Base-by-base conservation (phyloP, 2,797 vertebrate genomes). In the Poeciliopsis gracilis region DNA sequence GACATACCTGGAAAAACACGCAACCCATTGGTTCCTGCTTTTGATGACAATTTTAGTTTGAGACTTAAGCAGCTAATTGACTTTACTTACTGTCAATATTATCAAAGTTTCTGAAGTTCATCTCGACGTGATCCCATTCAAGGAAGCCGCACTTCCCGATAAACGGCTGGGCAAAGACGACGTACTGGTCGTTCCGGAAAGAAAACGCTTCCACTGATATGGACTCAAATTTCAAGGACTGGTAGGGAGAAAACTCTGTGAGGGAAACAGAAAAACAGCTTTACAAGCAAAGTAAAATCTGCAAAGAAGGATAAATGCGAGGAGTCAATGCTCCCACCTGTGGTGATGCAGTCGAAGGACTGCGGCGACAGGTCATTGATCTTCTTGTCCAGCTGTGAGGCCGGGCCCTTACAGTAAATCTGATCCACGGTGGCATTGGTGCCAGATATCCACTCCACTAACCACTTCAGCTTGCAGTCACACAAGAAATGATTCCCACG, bases 61-160 rank as follows among this genome's bases (percentile, higher is more conserved):
- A 69, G 4, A 70, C 25, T 28, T 28, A n/a, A 25, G 36, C 36
- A 12, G 41, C 13, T 15, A 3, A 12, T 45, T 45, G 41, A 70
- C 67, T 43, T 67, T 25, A 89, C 96, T 92, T 95, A 99, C 98
- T 98, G 94, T 97, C 97, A 86, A 99, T 99, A 82, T 98, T 97
- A 74, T 99, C 98, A 0, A 96, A 99, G 94, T 97, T 97, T 87
- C 97, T 95, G 94, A 99, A 99, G 83, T 97, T 97, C 95, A 97
- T 97, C 92, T 99, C 98, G 82, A 99, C 98, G 0, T 99, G 98
- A 91, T 99, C 98, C 98, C 98, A 99, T 90, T 99, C 98, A 81
- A 99, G 96, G 88, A 99, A 98, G 91, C 96, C 98, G 90, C 98
- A 99, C 92, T 97, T 98, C 90, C 97, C 98, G 0, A 95, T 97